phyloP scores from a whole-genome alignment of 2,888 invertebrate species.

The Creontiades dilutus region DNA sequence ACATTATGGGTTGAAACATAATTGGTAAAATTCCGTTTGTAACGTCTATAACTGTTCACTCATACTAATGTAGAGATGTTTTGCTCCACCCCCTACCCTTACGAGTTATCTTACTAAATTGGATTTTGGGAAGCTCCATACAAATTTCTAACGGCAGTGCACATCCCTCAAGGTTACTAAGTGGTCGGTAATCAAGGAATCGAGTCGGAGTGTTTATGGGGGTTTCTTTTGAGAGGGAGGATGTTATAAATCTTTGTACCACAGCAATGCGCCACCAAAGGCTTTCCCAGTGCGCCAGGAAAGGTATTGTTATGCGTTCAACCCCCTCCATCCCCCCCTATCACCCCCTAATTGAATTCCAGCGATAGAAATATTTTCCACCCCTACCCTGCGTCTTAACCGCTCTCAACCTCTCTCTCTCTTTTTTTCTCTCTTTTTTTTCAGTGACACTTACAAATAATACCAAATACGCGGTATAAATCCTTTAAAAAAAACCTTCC shows the following conservation, averaged over 20 bases:
- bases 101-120: no score
- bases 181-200: background rate
- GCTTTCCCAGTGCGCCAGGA: conserved; percentile 38
- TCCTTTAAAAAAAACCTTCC: conserved; percentile 65
- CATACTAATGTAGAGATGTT: no score
- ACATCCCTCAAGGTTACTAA: background rate
- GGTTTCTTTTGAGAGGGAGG: conserved; percentile 2
- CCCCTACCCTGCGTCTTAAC: conserved; percentile 40
- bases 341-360: conserved; percentile 63
- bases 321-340: background rate
- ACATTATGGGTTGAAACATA: no score
- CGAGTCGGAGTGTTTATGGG: background rate
- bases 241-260: conserved; percentile 41
- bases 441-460: conserved; percentile 68
- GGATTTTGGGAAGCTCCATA: no score
- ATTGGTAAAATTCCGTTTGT: no score
- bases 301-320: conserved; percentile 70
- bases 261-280: conserved; percentile 68
- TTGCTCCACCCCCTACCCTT: no score
- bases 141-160: background rate
- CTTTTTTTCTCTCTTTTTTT: no score
- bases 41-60: no score
- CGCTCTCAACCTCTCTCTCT: background rate
- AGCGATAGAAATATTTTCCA: conserved; percentile 67
- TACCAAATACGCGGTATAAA: conserved; percentile 70